Base-by-base conservation (phyloP, 1,140 invertebrate genomes). In the Pristionchus pacificus region DNA sequence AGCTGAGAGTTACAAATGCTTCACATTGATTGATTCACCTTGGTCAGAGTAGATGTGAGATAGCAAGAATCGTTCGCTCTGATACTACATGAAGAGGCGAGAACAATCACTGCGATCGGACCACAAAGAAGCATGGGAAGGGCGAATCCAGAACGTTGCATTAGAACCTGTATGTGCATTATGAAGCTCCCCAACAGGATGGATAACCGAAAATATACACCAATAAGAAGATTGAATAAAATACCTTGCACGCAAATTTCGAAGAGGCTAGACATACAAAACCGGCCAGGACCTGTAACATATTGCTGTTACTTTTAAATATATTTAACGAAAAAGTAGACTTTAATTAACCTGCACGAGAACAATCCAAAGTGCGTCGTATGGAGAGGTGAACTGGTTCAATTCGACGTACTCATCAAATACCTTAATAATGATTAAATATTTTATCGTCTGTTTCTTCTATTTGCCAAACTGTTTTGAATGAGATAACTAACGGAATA, bases 211-310 rank as follows among this genome's bases (percentile, higher is more conserved):
- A 10, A 49, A 49, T 49, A 49, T 49, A 19, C 38, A 49, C n/a
- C n/a, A n/a, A n/a, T n/a, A n/a, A n/a, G n/a, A n/a, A n/a, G n/a
- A n/a, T n/a, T n/a, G n/a, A n/a, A n/a, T 55, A 15, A 32, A 24
- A 60, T n/a, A 81, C 82, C 71, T 82, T 82, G 67, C 81, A 83
- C n/a, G 81, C 80, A 67, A 82, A 83, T 65, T 82, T 82, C 6
- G 77, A 74, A 62, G 80, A 80, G 49, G 81, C 77, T 32, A 84
- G 81, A 61, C 78, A 83, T 1, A 82, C 49, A 28, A 82, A 68
- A 2, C 79, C 78, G 32, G 80, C 78, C 1, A 60, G 60, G n/a
- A 83, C 71, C 38, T 49, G 19, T 10, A 49, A n/a, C n/a, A n/a
- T n/a, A n/a, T n/a, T n/a, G n/a, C n/a, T n/a, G n/a, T n/a, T n/a